phyloP scores from a whole-genome alignment of 1,140 invertebrate genomes.

The Bicyclus anynana region DNA sequence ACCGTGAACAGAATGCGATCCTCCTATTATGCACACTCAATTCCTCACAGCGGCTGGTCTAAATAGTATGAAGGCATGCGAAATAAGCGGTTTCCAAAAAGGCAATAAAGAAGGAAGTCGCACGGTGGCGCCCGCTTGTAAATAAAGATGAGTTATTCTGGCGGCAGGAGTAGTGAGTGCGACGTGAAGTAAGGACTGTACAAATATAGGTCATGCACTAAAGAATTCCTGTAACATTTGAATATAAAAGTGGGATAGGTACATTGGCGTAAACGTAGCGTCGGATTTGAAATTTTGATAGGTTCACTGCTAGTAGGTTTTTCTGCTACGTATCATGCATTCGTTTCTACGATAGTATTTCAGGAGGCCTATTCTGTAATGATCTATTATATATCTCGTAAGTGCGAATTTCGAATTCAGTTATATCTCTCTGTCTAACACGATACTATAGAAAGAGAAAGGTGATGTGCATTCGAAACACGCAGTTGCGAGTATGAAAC shows the following conservation, averaged over 20 bases:
- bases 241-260: not conserved
- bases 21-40: too few relatives aligned
- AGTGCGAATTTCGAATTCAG: too few relatives aligned
- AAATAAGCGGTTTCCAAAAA: not conserved
- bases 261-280: not conserved
- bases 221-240: not conserved
- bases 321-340: not conserved
- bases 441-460: too few relatives aligned
- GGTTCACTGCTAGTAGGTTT: not conserved
- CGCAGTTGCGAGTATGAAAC: too few relatives aligned
- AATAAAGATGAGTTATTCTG: conserved; percentile 1
- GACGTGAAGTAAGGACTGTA: not conserved
- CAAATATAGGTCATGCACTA: conserved; percentile 2
- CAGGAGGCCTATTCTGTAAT: too few relatives aligned
- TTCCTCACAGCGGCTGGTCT: too few relatives aligned
- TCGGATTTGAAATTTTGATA: not conserved
- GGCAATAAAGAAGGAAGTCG: not conserved
- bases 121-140: not conserved
- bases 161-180: not conserved
- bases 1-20: too few relatives aligned
- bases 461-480: too few relatives aligned
- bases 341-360: not conserved
- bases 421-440: too few relatives aligned
- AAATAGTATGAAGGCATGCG: not conserved
- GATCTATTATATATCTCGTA: too few relatives aligned